Percentiles rank a stretch among this genome's conserved stretches.
These are phyloP conservation scores for Sylvilagus bachmani DNA, from an alignment of 2,113 vertebrate genomes.

Conservation along the genomic window DNA sequence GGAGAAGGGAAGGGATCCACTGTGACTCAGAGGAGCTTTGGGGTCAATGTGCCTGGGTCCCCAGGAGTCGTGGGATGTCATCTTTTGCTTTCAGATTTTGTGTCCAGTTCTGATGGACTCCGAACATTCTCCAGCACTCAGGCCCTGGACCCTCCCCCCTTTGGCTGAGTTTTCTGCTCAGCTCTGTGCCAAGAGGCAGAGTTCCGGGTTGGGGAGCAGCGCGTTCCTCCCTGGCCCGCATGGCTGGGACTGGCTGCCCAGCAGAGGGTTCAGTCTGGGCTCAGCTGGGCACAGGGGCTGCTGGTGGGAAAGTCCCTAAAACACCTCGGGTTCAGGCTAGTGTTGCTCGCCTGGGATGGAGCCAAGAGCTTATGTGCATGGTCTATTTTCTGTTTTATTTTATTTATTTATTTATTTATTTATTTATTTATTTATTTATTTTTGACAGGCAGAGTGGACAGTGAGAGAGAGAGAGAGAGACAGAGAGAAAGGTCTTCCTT, in stretches of 20 bases:
- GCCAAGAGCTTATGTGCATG: neutral
- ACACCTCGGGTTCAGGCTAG: neutral
- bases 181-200: neutral
- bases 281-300: neutral
- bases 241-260: neutral
- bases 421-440: no score
- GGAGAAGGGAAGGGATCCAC: neutral
- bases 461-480: no score
- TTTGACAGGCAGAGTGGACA: no score
- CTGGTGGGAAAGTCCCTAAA: no score
- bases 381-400: constrained; percentile 9
- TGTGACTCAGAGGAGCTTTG: neutral
- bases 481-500: no score
- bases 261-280: neutral
- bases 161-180: neutral
- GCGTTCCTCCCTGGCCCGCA: neutral
- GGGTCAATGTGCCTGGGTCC: neutral
- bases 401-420: no score
- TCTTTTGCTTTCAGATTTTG: neutral
- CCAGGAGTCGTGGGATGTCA: neutral
- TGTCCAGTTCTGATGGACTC: neutral
- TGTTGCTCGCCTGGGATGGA: neutral
- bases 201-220: neutral
- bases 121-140: neutral
- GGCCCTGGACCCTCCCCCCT: neutral